phyloP scores from a whole-genome alignment of 2,888 invertebrate species.

The Terebella lapidaria region DNA sequence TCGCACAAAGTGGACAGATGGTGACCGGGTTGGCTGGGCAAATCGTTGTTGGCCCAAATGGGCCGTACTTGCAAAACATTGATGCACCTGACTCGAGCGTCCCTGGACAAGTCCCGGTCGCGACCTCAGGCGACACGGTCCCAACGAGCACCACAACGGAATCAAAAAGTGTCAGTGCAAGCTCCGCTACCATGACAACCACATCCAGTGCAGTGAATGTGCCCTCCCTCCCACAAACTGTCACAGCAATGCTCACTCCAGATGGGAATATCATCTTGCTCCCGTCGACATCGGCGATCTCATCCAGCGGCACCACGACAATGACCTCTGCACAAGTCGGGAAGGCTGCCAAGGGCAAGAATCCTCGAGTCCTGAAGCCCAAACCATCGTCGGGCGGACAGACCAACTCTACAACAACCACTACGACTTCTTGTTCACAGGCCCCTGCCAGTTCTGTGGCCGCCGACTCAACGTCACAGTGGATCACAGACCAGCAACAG shows the following conservation, averaged over 20 bases:
- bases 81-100: not conserved
- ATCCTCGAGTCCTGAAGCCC: conserved; percentile 24
- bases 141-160: not conserved
- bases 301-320: not conserved
- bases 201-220: not conserved
- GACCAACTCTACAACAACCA: not conserved
- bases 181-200: too few species aligned
- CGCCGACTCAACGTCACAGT: not conserved
- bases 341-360: conserved; percentile 7
- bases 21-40: not conserved
- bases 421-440: not conserved
- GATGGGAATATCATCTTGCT: conserved; percentile 41
- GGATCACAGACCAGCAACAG: not conserved
- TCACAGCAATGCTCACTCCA: conserved; percentile 25
- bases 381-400: conserved; percentile 17
- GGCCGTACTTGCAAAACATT: not conserved
- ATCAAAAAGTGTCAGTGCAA: not conserved
- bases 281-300: conserved; percentile 11
- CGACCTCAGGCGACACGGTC: not conserved
- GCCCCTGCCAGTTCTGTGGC: not conserved
- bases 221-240: conserved; percentile 15
- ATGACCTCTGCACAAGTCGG: not conserved
- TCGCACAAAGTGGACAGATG: too few species aligned
- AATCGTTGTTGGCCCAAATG: not conserved
- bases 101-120: not conserved